Evolutionary conservation across 2,113 vertebrate species (phyloP).

Genomic region (Nanger granti): DNA sequence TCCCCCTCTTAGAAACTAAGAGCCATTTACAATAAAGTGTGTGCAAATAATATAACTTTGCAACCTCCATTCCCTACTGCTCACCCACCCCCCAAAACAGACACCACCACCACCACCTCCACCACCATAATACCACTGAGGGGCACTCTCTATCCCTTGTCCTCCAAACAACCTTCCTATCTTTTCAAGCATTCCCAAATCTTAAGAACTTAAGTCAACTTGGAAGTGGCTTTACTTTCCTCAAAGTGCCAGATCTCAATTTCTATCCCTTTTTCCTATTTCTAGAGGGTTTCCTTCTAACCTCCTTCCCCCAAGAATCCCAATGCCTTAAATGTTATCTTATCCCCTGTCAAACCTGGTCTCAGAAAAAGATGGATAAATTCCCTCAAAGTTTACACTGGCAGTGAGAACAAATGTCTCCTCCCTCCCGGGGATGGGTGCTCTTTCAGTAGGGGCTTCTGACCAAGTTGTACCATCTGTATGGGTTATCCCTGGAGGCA

Average conservation of each 20-base stretch:
- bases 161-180: neutral
- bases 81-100: too few relatives aligned
- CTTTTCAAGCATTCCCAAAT: neutral
- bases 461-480: neutral
- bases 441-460: neutral
- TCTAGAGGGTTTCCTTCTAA: neutral
- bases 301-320: neutral
- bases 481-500: neutral
- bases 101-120: neutral
- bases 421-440: neutral
- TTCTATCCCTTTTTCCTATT: neutral
- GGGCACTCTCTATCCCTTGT: neutral
- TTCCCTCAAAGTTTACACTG: neutral
- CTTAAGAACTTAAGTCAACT: neutral
- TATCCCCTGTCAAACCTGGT: neutral
- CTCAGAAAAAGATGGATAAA: neutral
- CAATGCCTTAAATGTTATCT: neutral
- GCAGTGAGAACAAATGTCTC: neutral
- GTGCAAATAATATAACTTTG: neutral
- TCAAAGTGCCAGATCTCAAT: neutral
- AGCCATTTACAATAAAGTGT: neutral
- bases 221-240: neutral
- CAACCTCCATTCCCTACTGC: neutral
- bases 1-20: neutral
- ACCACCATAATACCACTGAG: neutral